phyloP scores from a whole-genome alignment of 2,888 invertebrate species.

The Linnaemya vulpina region DNA sequence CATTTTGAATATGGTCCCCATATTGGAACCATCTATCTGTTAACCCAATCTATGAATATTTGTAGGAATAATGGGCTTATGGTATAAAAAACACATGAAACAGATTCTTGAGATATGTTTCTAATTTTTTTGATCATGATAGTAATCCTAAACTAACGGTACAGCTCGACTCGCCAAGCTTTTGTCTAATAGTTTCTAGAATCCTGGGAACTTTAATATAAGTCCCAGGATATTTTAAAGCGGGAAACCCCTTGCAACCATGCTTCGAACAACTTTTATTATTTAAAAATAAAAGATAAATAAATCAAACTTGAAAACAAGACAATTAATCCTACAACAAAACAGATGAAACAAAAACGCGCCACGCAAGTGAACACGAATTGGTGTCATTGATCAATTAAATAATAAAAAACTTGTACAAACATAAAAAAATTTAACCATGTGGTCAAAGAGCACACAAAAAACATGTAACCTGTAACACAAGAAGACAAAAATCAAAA shows the following conservation, averaged over 20 bases:
- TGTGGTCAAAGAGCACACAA: background rate
- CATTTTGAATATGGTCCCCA: too few relatives aligned
- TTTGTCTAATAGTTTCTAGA: too few relatives aligned
- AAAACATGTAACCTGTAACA: background rate
- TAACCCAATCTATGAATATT: too few relatives aligned
- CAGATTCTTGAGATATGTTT: too few relatives aligned
- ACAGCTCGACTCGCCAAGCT: too few relatives aligned
- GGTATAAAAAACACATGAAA: too few relatives aligned
- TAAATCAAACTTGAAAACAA: background rate
- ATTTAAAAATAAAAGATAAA: background rate
- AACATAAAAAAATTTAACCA: background rate
- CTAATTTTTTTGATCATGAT: too few relatives aligned
- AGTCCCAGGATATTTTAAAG: background rate
- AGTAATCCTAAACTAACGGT: too few relatives aligned
- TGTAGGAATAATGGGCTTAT: too few relatives aligned
- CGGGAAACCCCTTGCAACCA: background rate
- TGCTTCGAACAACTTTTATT: background rate
- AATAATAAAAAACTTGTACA: background rate
- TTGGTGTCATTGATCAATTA: slow-evolving; percentile 58
- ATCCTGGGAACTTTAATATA: background rate
- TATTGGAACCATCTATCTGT: too few relatives aligned
- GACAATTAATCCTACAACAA: background rate
- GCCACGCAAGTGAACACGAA: slow-evolving; percentile 12
- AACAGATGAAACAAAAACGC: background rate
- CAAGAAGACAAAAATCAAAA: slow-evolving; percentile 62